These are phyloP conservation scores for Noctilio leporinus DNA, from an alignment of 2,113 vertebrate species.

Conservation along the genomic window DNA sequence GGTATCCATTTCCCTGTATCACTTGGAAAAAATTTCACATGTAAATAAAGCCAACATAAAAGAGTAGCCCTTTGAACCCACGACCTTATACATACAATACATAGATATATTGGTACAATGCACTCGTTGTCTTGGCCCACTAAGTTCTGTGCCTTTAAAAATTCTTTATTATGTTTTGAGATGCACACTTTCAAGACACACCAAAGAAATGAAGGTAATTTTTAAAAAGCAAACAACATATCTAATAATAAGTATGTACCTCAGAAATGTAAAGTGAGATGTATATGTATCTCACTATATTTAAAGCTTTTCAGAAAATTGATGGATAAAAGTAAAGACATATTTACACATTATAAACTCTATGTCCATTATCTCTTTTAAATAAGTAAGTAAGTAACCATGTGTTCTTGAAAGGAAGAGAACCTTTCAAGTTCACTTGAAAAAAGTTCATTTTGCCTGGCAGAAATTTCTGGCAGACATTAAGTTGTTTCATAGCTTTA, in stretches of 20 bases:
- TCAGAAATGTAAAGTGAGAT: background rate
- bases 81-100: slow-evolving; percentile 80
- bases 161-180: slow-evolving; percentile 71
- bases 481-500: slow-evolving; percentile 35
- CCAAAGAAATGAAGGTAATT: slow-evolving; percentile 64
- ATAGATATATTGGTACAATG: slow-evolving; percentile 81
- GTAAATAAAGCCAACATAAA: slow-evolving; percentile 89
- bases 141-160: slow-evolving; percentile 66
- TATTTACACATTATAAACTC: slow-evolving; percentile 2
- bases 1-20: slow-evolving; percentile 88
- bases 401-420: slow-evolving; percentile 37
- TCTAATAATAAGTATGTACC: background rate
- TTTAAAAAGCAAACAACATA: slow-evolving; percentile 1
- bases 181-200: slow-evolving; percentile 67
- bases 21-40: slow-evolving; percentile 86
- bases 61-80: slow-evolving; percentile 82
- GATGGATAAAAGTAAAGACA: slow-evolving; percentile 18
- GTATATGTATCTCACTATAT: background rate
- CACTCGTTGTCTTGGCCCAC: slow-evolving; percentile 75
- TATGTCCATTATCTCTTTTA: slow-evolving; percentile 4
- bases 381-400: slow-evolving; percentile 29
- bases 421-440: too few species aligned
- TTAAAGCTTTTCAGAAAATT: background rate
- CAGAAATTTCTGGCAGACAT: slow-evolving; percentile 46
- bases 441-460: too few species aligned